Conservation (phyloP, 2,888 invertebrate species). For the Myathropa florea region DNA sequence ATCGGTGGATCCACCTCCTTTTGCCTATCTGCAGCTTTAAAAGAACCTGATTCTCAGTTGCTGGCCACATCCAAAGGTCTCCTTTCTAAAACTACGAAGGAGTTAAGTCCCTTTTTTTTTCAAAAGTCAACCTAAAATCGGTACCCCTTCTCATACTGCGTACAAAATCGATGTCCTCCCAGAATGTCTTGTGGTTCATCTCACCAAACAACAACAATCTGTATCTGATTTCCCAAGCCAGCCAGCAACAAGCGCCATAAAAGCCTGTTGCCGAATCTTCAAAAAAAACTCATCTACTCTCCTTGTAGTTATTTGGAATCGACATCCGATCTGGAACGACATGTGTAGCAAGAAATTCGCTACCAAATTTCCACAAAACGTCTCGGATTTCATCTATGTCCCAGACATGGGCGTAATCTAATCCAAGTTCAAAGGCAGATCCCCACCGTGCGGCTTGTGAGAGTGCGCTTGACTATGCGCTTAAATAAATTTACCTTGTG, state of each 20-base stretch:
- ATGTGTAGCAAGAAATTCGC: background rate
- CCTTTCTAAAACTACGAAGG: too few relatives aligned
- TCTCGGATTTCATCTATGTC: constrained; percentile 20
- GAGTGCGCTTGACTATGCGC: constrained; percentile 45
- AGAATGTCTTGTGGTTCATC: too few relatives aligned
- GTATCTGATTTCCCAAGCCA: background rate
- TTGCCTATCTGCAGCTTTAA: too few relatives aligned
- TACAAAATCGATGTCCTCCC: too few relatives aligned
- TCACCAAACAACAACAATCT: too few relatives aligned
- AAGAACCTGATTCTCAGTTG: too few relatives aligned
- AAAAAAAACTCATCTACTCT: background rate
- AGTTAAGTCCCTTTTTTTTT: too few relatives aligned
- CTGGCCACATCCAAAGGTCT: too few relatives aligned
- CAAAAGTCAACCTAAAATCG: too few relatives aligned
- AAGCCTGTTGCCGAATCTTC: background rate
- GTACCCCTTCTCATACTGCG: too few relatives aligned
- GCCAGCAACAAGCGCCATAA: too few relatives aligned
- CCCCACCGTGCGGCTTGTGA: constrained; percentile 10
- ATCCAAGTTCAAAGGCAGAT: constrained; percentile 57
- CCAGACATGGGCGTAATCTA: constrained; percentile 45
- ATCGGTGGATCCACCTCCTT: too few relatives aligned
- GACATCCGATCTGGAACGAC: background rate
- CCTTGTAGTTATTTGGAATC: background rate
- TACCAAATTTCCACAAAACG: background rate
- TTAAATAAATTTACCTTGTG: constrained; percentile 9